Evolutionary conservation across 2,113 vertebrate genomes (phyloP), one percentile per base, ranked within the genome.

Genomic region (Lampris incognitus): DNA sequence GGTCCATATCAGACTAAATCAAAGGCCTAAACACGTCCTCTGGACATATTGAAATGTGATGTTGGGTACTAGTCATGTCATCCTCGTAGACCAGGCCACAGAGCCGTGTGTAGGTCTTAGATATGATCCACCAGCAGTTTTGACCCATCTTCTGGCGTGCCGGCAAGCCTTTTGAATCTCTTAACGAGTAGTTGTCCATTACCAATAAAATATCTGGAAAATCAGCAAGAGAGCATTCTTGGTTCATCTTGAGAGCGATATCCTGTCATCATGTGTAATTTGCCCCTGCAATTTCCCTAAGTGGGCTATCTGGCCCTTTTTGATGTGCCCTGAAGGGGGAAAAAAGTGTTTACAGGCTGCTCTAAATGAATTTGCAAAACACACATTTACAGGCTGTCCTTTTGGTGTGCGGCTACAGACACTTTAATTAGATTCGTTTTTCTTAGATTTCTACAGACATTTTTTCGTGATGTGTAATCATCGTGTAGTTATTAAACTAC

Each of bases 251-350:
- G 24, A 78, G 72, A 58, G 65, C 37, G 62, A 42, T 72, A 42
- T 72, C 69, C 73, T 85, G 66, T 86, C 80, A 82, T 86, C 74
- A 61, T 8, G n/a, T 69, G 50, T 87, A 70, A 77, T 85, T 80
- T 52, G 67, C 69, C 60, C 48, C 52, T 44, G 78, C 70, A 72
- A 55, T 87, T 89, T 79, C 44, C 37, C 48, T 38, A 74, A 83
- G 87, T 76, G 81, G 24, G 39, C 11, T 41, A 5, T 9, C 62
- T 78, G 6, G 58, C 69, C 71, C 76, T 88, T 88, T 24, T 85
- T 87, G 67, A 87, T 81, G 82, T 69, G 59, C 63, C 42, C 40
- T 72, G 11, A 49, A 69, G 81, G 49, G 66, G 62, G 52, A 9
- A 40, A n/a, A 37, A 65, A 65, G 76, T 58, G 24, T 24, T 24